phyloP scores from a whole-genome alignment of 2,113 vertebrate genomes.

The Hyperoodon ampullatus region DNA sequence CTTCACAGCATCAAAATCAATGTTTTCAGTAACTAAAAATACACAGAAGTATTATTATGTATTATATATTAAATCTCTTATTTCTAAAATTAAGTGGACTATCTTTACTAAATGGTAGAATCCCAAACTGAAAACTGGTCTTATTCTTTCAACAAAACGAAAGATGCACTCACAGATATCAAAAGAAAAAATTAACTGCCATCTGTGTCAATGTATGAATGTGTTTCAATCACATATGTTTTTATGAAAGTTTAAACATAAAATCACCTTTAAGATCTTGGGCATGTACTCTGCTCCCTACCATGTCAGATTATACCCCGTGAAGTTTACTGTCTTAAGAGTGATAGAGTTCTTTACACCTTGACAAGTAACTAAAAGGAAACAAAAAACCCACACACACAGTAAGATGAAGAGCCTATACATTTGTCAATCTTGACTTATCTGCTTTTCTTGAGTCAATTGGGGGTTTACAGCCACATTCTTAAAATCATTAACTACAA shows the following conservation, averaged over 20 bases:
- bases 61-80: not conserved
- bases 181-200: slow-evolving; percentile 39
- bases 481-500: too few species aligned
- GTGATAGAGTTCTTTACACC: slow-evolving; percentile 93
- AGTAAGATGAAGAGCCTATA: too few species aligned
- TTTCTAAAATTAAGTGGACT: slow-evolving; percentile 18
- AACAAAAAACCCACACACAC: not conserved
- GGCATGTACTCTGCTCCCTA: slow-evolving; percentile 93
- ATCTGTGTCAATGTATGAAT: slow-evolving; percentile 5
- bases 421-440: too few species aligned
- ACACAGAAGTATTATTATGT: not conserved
- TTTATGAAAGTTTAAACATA: slow-evolving; percentile 44
- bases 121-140: not conserved
- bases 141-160: slow-evolving; percentile 7
- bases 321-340: slow-evolving; percentile 93
- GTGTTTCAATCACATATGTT: not conserved
- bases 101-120: too few species aligned
- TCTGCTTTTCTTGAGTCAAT: too few species aligned
- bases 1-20: not conserved
- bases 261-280: slow-evolving; percentile 94
- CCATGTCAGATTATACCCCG: slow-evolving; percentile 95
- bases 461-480: too few species aligned
- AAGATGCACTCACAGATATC: not conserved
- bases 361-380: slow-evolving; percentile 91
- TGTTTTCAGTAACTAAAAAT: slow-evolving; percentile 35